Evolutionary conservation across 2,888 invertebrate genomes (phyloP).

Genomic region (Heliconius aoede): DNA sequence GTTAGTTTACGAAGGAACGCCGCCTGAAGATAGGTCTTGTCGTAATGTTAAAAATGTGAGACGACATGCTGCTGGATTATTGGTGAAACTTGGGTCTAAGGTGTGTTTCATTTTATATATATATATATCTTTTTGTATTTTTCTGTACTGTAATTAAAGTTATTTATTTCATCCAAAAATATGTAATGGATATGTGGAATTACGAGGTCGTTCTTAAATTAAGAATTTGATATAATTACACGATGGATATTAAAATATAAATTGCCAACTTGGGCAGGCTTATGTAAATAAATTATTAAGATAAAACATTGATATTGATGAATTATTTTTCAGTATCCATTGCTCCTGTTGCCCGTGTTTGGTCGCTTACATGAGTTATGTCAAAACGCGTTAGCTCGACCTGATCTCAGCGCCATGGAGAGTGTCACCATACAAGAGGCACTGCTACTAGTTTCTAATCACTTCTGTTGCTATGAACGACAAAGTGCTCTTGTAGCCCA

Average conservation of each 20-base stretch:
- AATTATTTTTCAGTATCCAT: constrained; percentile 84
- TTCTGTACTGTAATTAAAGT: no score
- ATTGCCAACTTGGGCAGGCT: no score
- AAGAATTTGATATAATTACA: no score
- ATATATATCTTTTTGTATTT: not conserved
- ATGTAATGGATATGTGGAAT: no score
- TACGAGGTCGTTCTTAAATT: no score
- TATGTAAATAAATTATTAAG: not conserved
- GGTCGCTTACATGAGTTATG: constrained; percentile 92
- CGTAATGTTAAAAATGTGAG: constrained; percentile 92
- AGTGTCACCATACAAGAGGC: constrained; percentile 92
- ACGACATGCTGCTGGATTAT: constrained; percentile 93
- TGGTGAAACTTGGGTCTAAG: constrained; percentile 95
- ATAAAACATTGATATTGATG: not conserved
- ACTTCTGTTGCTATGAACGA: constrained; percentile 93
- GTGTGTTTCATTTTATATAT: constrained; percentile 50
- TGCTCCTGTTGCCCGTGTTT: constrained; percentile 93
- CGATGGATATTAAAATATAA: no score
- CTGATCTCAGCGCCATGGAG: constrained; percentile 91
- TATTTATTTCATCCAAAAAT: no score
- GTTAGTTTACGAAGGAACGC: constrained; percentile 87
- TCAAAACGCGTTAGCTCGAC: constrained; percentile 87
- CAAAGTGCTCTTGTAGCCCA: constrained; percentile 81
- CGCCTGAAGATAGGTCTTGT: constrained; percentile 85
- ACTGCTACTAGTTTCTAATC: constrained; percentile 92